Base-by-base conservation (phyloP, 2,113 vertebrate species). In the Coryphaenoides rupestris region DNA sequence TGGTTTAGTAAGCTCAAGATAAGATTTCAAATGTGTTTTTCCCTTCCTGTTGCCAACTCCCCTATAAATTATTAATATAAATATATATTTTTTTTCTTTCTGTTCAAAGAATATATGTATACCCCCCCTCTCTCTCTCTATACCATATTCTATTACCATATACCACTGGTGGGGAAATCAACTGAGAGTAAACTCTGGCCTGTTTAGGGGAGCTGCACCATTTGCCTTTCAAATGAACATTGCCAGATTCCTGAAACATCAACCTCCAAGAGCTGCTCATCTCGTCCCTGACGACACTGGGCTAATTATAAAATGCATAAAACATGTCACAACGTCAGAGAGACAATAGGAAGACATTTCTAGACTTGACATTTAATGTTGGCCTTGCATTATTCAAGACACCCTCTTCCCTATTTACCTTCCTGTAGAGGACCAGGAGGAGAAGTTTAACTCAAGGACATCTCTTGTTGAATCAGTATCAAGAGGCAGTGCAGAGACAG, bases 221-320 rank as follows among this genome's bases (percentile, higher is more conserved):
- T 88, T 76, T 86, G 79, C 79, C 78, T 83, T 88, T 88, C 64
- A 88, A 83, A 89, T 86, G 58, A 67, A 76, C 67, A 60, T 55
- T 75, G n/a, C 66, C 19, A 71, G 64, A 72, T 77, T 76, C 58
- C 72, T 79, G 67, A 78, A 77, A 61, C 28, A 28, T 68, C 62
- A 68, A 73, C 72, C 66, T 67, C 67, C 55, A 46, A 21, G 58
- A 65, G 63, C 62, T 65, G 60, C n/a, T 47, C 77, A 72, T 59
- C 65, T 5, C 68, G 57, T 33, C 65, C 72, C 79, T 64, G 70
- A 67, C 0, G 78, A 86, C 83, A 79, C 72, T 60, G 14, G 5
- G 22, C 83, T 89, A 89, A 89, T 91, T 88, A 90, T 83, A 75
- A 88, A 86, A 89, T 91, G 77, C 86, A 90, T 89, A 83, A 89